Evolutionary conservation across 2,113 vertebrate species (phyloP), one percentile per base, ranked within the genome.

Genomic region (Paradisaea rubra): DNA sequence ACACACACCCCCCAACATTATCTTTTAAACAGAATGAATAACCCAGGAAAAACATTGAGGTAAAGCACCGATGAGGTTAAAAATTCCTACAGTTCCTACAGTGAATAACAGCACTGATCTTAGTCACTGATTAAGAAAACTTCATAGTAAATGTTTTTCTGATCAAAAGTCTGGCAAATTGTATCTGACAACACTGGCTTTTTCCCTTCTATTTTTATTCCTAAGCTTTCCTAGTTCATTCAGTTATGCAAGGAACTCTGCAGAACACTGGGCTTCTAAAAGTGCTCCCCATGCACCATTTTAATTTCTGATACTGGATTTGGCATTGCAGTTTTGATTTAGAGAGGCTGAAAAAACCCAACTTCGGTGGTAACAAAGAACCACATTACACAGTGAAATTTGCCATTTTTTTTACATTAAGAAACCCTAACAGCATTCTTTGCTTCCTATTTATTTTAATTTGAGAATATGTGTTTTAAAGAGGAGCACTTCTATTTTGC

Each of bases 91-190:
- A 3, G 17, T 50, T 88, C 50, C 60, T 88, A 28, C 14, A 35
- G 50, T 12, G 30, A 63, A 65, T 11, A 80, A 30, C 35, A 91
- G 53, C 27, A 50, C 28, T 81, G 2, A 89, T 83, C n/a, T 60
- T 23, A 84, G 22, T 54, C 69, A 50, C 21, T 73, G 71, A 80
- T 78, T 94, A 85, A 68, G 52, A 88, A 93, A 74, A 78, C 6
- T 20, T 61, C 63, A 77, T 35, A 60, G 28, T 60, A 86, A 72
- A 72, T 45, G 27, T 74, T 92, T 83, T 61, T 92, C 31, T 95
- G 56, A 96, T 96, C 63, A 95, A 93, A 93, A 96, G 30, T 96
- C 83, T 96, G 66, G 52, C 70, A 91, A 96, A 89, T 84, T 66
- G 13, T 33, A 49, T 87, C 63, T 97, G 91, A 94, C 93, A 96